These are phyloP conservation scores for Embiotoca jacksoni DNA, from an alignment of 2,113 vertebrate species.

Conservation along the genomic window DNA sequence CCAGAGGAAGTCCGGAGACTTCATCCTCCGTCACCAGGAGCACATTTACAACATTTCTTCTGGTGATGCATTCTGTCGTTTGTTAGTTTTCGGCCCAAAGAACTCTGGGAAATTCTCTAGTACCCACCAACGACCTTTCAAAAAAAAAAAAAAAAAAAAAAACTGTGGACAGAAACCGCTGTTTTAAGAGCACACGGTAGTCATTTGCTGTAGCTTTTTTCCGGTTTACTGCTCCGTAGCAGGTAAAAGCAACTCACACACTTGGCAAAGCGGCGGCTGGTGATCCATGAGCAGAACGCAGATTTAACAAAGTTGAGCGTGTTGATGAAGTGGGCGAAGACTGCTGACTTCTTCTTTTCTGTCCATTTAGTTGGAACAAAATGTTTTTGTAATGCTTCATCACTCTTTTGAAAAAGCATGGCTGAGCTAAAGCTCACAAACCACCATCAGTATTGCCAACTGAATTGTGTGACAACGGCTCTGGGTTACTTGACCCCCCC, in stretches of 20 bases:
- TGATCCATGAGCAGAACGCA: constrained; percentile 35
- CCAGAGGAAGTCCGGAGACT: no score
- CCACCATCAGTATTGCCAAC: constrained; percentile 22
- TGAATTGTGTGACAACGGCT: constrained; percentile 55
- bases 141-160: no score
- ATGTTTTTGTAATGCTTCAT: constrained; percentile 49
- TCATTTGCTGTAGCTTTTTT: no score
- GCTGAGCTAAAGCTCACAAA: constrained; percentile 42
- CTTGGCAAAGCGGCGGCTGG: constrained; percentile 7
- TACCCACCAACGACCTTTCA: no score
- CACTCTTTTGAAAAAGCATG: constrained; percentile 27
- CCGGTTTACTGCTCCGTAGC: no score
- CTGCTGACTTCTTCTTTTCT: constrained; percentile 52
- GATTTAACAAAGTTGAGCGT: constrained; percentile 39
- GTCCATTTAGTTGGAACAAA: constrained; percentile 54
- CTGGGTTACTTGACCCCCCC: constrained; percentile 23
- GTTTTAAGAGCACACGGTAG: no score
- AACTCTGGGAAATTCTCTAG: no score
- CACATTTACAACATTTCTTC: no score
- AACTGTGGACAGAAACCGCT: no score
- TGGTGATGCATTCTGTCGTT: no score
- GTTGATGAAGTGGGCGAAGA: constrained; percentile 43
- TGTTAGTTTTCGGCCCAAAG: no score
- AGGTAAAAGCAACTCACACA: background rate
- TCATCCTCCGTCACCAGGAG: no score